A percentile compares a stretch with the other conserved stretches of the same genome.
Evolutionary conservation across 2,113 vertebrate genomes (phyloP).

Genomic region (Polypterus senegalus): DNA sequence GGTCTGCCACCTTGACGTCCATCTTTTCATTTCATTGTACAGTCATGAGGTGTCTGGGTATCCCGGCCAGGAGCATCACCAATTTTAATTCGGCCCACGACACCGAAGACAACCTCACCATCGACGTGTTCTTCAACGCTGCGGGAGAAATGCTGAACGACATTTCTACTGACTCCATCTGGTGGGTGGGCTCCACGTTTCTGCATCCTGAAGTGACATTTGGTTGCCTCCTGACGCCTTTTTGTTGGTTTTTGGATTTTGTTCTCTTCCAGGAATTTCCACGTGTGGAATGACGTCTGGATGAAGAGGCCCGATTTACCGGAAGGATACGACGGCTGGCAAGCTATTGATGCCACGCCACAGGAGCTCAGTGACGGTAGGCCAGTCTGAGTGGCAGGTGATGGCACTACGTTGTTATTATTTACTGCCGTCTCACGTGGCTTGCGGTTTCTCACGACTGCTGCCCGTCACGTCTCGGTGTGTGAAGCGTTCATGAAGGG

Average conservation of each 20-base stretch:
- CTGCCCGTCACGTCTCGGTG: too few relatives aligned
- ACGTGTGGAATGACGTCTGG: constrained; percentile 46
- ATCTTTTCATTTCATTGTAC: background rate
- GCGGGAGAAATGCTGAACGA: background rate
- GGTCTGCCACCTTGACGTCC: too few relatives aligned
- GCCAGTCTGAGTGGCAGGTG: background rate
- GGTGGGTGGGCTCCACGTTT: too few relatives aligned
- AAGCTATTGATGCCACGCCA: constrained; percentile 41
- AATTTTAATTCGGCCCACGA: constrained; percentile 36
- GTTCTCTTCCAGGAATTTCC: constrained; percentile 36
- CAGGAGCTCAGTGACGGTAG: constrained; percentile 47
- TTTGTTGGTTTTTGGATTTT: too few relatives aligned
- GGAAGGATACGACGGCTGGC: constrained; percentile 34
- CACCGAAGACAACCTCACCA: constrained; percentile 24
- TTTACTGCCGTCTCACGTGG: too few relatives aligned
- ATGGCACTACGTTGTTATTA: too few relatives aligned
- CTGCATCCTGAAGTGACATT: too few relatives aligned
- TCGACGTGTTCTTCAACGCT: background rate
- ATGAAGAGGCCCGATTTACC: constrained; percentile 40
- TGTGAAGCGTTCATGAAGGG: too few relatives aligned
- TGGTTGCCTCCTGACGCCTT: too few relatives aligned
- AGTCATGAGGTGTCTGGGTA: constrained; percentile 43
- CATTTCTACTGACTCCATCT: too few relatives aligned
- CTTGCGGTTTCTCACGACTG: too few relatives aligned
- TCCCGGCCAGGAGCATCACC: constrained; percentile 31